Evolutionary conservation across 1,140 invertebrate species (phyloP), one percentile per base, ranked within the genome.

Genomic region (Pseudobourletiella spinata): DNA sequence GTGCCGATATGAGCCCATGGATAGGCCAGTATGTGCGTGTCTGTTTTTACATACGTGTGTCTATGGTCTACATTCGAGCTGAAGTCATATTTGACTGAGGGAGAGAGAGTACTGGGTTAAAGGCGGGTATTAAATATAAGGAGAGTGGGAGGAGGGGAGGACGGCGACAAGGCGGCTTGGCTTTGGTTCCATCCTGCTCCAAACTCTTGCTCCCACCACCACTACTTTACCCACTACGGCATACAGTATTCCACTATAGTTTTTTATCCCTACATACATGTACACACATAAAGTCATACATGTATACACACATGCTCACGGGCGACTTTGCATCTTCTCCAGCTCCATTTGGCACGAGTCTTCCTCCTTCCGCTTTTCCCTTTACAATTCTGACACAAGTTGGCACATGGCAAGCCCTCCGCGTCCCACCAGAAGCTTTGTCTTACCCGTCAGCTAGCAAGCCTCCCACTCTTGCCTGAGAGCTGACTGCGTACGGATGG

Each of bases 321-420:
- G 18, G 22, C 11, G 44, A 48, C 44, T 48, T 48, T 48, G 44
- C 44, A 48, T 48, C 44, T 48, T 48, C 44, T 48, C 44, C 44
- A 48, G 44, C 32, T 39, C 32, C 32, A 39, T 39, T 39, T 39
- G 32, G 32, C 32, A 39, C 32, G 32, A 39, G 8, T 39, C 32
- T 39, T 39, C 32, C 32, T 8, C n/a, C 32, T 39, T 39, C 32
- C 32, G 32, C 32, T 39, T n/a, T 39, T 39, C 32, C 32, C 32
- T 39, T 39, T 39, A n/a, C 32, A 39, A 39, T 39, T n/a, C 32
- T 8, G 32, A 39, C 8, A 11, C 32, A 39, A 39, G 32, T 39
- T 39, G 32, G 32, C 32, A 39, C 32, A 39, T 39, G 32, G 32
- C 8, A n/a, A 39, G n/a, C 32, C 32, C 32, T 39, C n/a, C 32